Evolutionary conservation across 2,888 invertebrate species (phyloP).

Genomic region (Chrysina gloriosa): DNA sequence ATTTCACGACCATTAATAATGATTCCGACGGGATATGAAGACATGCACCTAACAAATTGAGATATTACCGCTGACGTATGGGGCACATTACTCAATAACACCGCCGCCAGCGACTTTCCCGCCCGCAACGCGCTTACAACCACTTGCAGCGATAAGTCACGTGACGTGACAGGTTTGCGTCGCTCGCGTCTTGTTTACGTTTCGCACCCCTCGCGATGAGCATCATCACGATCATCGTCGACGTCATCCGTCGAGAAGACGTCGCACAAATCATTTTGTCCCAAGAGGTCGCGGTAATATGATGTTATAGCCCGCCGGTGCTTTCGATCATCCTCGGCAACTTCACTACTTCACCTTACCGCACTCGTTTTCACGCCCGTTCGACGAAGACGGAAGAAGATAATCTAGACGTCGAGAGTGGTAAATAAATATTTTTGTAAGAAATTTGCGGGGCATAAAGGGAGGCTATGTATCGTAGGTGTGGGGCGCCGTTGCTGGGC

Average conservation of each 20-base stretch:
- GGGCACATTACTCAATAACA: conserved; percentile 44
- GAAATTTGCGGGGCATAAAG: conserved; percentile 26
- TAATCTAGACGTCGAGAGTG: conserved; percentile 14
- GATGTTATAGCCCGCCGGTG: conserved; percentile 65
- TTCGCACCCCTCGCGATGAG: neutral
- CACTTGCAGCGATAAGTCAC: conserved; percentile 50
- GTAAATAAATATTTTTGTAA: conserved; percentile 42
- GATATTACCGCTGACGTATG: conserved; percentile 38
- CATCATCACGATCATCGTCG: conserved; percentile 39
- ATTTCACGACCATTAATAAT: conserved; percentile 22
- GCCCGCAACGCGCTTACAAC: conserved; percentile 40
- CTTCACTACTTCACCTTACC: conserved; percentile 41
- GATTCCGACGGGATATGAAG: conserved; percentile 27
- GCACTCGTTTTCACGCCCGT: conserved; percentile 17
- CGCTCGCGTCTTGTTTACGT: neutral
- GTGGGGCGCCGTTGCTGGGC: conserved; percentile 56
- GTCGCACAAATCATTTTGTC: conserved; percentile 63
- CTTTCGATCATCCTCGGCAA: conserved; percentile 62
- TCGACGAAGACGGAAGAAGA: conserved; percentile 11
- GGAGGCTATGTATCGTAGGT: conserved; percentile 61
- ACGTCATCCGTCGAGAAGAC: conserved; percentile 59
- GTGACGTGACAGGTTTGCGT: conserved; percentile 46
- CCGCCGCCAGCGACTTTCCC: neutral
- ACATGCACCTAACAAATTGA: conserved; percentile 34
- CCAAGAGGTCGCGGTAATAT: conserved; percentile 61